Conservation (phyloP, 2,888 invertebrate genomes). For the Sepiola atlantica region DNA sequence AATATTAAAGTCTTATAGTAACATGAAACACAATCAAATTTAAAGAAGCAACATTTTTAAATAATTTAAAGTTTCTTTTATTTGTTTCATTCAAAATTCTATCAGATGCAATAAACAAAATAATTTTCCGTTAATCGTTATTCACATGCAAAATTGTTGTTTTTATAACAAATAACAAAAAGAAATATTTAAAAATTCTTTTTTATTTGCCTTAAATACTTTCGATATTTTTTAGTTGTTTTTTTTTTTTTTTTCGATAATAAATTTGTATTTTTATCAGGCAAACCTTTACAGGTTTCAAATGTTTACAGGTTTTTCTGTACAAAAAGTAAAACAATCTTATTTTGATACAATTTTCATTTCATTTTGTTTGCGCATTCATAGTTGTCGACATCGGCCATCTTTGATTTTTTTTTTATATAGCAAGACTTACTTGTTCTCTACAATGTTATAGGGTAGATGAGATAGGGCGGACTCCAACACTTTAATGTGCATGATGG, state of each 20-base stretch:
- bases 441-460: not conserved
- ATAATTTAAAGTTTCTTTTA: not conserved
- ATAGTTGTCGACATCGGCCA: not conserved
- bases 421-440: not conserved
- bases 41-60: not conserved
- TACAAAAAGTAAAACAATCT: not conserved
- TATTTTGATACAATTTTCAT: not conserved
- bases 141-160: not conserved
- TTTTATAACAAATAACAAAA: slow-evolving; percentile 14
- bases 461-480: not conserved
- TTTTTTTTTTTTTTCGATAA: not conserved
- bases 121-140: not conserved
- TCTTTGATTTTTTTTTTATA: too few relatives aligned
- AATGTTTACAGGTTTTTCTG: not conserved
- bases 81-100: not conserved
- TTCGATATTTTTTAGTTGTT: not conserved
- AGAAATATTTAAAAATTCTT: not conserved
- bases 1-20: too few relatives aligned
- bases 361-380: not conserved
- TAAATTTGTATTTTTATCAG: not conserved
- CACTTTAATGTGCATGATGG: slow-evolving; percentile 40
- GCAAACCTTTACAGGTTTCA: not conserved
- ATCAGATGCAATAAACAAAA: not conserved
- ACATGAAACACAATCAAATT: not conserved
- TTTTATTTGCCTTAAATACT: slow-evolving; percentile 32